These are phyloP conservation scores for Calameuta filiformis DNA, from an alignment of 2,888 invertebrate species.

Conservation along the genomic window DNA sequence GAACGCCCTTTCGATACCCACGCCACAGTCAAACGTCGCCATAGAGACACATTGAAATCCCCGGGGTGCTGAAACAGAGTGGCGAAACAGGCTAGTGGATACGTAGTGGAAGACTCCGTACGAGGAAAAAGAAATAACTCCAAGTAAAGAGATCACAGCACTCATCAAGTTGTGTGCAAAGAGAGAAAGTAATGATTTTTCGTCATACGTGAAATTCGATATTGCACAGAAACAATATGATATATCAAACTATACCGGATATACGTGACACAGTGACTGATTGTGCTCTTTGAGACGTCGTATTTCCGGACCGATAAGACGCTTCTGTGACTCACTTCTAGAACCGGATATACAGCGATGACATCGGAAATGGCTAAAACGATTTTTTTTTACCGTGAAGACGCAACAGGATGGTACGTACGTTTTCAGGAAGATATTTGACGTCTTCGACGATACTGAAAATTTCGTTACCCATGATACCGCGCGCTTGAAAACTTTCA, in stretches of 20 bases:
- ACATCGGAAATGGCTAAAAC: neutral
- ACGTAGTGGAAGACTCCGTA: neutral
- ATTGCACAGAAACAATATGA: neutral
- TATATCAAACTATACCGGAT: neutral
- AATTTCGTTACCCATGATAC: neutral
- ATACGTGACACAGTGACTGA: neutral
- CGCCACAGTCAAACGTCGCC: neutral
- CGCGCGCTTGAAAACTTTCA: neutral
- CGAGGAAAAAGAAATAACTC: neutral
- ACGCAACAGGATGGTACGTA: neutral
- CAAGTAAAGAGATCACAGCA: neutral
- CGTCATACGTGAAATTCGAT: neutral
- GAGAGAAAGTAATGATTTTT: neutral
- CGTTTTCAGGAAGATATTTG: neutral
- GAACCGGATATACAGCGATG: neutral
- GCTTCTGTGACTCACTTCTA: neutral
- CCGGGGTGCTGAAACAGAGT: neutral
- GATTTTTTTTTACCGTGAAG: neutral
- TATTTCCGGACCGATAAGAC: neutral
- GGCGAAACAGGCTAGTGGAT: neutral
- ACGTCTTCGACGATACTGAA: neutral
- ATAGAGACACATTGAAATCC: neutral
- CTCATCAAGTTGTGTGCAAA: neutral
- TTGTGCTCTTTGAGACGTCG: neutral
- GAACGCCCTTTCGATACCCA: neutral